Conservation (phyloP, 2,113 vertebrate genomes). For the Bubo scandiacus region DNA sequence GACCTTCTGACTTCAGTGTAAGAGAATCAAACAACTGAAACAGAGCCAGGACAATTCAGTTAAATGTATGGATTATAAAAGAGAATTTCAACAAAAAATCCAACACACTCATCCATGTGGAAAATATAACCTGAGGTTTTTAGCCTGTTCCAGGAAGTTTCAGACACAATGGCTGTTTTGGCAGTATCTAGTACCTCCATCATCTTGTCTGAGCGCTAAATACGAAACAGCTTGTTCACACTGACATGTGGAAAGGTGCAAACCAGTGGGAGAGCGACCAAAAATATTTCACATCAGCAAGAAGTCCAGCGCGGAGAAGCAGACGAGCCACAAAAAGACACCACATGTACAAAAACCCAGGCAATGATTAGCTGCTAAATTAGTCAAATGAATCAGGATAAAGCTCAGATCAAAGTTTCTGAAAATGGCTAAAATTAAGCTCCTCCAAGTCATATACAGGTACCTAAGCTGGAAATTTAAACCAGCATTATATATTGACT, state of each 20-base stretch:
- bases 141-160: not conserved
- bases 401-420: not conserved
- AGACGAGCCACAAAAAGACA: not conserved
- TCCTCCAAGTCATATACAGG: not conserved
- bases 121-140: not conserved
- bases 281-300: not conserved
- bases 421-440: not conserved
- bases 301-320: not conserved
- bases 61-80: rapidly evolving
- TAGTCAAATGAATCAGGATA: not conserved
- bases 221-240: not conserved
- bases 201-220: not conserved
- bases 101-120: rapidly evolving
- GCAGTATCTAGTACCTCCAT: not conserved
- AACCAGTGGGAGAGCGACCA: not conserved
- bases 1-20: not conserved
- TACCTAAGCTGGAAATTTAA: not conserved
- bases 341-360: rapidly evolving
- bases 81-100: not conserved
- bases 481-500: rapidly evolving
- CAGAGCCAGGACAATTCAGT: not conserved
- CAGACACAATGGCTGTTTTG: not conserved
- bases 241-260: not conserved
- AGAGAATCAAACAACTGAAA: not conserved
- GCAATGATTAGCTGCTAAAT: not conserved